Evolutionary conservation across 1,140 invertebrate species (phyloP), one percentile per base, ranked within the genome.

Genomic region (Zaprionus vittiger): DNA sequence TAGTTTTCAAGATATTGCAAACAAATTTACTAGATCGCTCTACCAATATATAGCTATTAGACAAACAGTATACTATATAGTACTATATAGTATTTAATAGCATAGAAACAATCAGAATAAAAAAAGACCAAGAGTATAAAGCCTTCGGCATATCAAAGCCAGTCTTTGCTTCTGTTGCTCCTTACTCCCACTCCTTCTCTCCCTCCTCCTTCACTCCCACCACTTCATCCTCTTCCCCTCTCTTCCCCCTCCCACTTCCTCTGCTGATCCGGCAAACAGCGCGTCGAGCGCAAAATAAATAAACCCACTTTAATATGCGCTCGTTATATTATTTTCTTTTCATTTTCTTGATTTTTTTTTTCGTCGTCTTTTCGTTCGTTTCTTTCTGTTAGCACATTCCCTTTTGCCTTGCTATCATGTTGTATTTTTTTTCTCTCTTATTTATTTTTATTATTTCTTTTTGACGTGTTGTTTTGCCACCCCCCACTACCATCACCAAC

Each of bases 281-380:
- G 74, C 78, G 84, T 79, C 79, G 85, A 89, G 85, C 82, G 73
- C 85, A 91, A 91, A 91, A 91, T 91, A 90, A 90, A 90, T 90
- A 90, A 90, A 91, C 81, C 85, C 86, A 90, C 86, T 90, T 90
- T 90, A 90, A 90, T 91, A 90, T 90, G 85, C 85, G 85, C 85
- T 90, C 85, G 85, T 90, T 90, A 90, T 90, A 91, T 90, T 90
- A 90, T 90, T 90, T 90, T 90, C 85, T 90, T 90, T 90, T 90
- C 86, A 90, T 90, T 90, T 90, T 90, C 85, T 90, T 90, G 85
- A 84, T 85, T 89, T 85, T 79, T 26, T 72, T 70, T 78, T 68
- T 73, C 28, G 24, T 17, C 31, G 31, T 34, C 9, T 34, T 34
- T 34, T 34, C 31, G 31, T 34, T 34, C 31, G 31, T 68, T 55